Evolutionary conservation across 2,113 vertebrate genomes (phyloP).

Genomic region (Dicaeum eximium): DNA sequence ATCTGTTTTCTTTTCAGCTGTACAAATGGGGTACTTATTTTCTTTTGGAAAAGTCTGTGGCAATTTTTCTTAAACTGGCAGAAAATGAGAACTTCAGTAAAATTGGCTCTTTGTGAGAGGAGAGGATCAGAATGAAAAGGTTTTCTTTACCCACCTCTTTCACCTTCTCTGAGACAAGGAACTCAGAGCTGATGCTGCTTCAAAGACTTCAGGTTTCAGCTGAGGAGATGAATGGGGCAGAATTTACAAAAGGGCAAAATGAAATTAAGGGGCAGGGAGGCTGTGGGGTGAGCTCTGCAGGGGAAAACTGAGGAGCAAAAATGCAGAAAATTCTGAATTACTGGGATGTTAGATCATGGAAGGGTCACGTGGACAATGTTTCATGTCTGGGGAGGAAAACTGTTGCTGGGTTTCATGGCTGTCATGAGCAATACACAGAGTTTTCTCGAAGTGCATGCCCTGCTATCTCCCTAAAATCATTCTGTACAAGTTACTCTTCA

Average conservation of each 20-base stretch:
- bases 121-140: neutral
- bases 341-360: neutral
- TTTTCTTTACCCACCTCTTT: neutral
- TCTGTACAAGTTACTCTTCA: neutral
- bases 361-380: neutral
- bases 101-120: neutral
- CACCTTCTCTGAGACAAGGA: neutral
- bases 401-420: neutral
- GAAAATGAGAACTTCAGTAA: neutral
- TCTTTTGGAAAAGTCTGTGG: neutral
- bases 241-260: neutral
- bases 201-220: neutral
- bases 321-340: neutral
- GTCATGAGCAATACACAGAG: neutral
- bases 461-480: neutral
- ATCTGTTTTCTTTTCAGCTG: neutral
- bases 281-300: neutral
- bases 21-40: neutral
- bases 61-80: neutral
- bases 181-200: neutral
- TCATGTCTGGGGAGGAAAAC: neutral
- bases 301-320: neutral
- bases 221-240: neutral
- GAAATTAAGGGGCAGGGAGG: neutral
- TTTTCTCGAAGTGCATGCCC: neutral